Evolutionary conservation across 2,113 vertebrate genomes (phyloP).

Genomic region (Pandion haliaetus): DNA sequence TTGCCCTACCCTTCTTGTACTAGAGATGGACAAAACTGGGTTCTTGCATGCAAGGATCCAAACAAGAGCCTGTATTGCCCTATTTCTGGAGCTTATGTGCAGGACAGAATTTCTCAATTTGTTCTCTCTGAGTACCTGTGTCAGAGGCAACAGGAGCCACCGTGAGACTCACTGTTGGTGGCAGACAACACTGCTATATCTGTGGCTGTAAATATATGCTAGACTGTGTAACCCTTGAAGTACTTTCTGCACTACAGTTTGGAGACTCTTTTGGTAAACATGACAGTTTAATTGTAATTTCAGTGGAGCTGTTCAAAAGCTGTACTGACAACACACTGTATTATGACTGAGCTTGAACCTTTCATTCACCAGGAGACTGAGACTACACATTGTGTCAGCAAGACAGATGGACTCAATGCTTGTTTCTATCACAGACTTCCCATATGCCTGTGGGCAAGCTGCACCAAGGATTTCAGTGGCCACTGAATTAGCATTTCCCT

Average conservation of each 20-base stretch:
- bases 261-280: not conserved
- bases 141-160: not conserved
- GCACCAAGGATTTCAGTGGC: not conserved
- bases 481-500: conserved; percentile 35
- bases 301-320: not conserved
- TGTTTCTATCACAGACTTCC: not conserved
- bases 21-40: not conserved
- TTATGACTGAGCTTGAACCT: not conserved
- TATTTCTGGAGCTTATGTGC: not conserved
- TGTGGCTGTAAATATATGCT: not conserved
- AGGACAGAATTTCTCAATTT: not conserved
- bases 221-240: not conserved
- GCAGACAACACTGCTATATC: not conserved
- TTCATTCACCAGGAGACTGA: not conserved
- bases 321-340: not conserved
- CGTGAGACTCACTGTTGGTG: not conserved
- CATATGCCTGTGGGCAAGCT: conserved; percentile 6
- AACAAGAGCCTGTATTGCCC: not conserved
- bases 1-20: not conserved
- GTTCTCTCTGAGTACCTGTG: not conserved
- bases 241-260: not conserved
- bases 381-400: not conserved
- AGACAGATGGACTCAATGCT: not conserved
- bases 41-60: not conserved
- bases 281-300: not conserved